Evolutionary conservation across 2,888 invertebrate species (phyloP), one percentile per base, ranked within the genome.

Genomic region (Gibbula magus): DNA sequence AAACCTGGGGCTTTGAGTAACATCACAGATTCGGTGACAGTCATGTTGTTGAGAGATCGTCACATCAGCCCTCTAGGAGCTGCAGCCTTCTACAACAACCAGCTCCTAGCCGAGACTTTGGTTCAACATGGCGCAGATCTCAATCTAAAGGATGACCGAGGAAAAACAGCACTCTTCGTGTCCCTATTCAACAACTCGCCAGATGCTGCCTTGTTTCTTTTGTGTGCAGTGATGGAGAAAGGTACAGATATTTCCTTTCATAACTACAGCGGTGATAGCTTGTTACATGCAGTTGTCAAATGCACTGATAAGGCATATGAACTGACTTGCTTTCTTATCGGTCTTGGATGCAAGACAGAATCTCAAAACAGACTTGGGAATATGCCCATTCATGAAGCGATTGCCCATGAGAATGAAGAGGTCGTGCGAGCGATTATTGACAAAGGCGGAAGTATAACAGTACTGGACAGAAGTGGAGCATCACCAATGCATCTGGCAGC

Each of bases 1-100:
- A 56, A 76, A 3, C 79, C 76, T 8, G 87, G 86, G 1, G 75
- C 74, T 39, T 78, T 87, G 4, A 70, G 66, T 18, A 76, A 82
- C 56, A 83, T 25, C 67, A 53, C 45, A 70, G 67, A 4, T 20
- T 77, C 35, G 8, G 73, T 67, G 35, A 22, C 1, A 35, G 35
- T 22, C 45, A 61, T 32, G 4, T 66, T 45, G 22, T 56, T 45
- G 74, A 76, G 29, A 77, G 74, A 32, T 52, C 70, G 74, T 7
- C 61, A 61, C 20, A 79, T 88, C n/a, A 87, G 89, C 5, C 88
- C 91, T 7, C 82, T 90, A 0, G 85, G 85, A 25, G 70, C 88
- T 5, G 87, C 89, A 4, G 86, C 86, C 8, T 85, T 80, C 51
- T 83, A 83, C 56, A 82, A 88, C 73, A 84, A 88, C 76, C 10